Base-by-base conservation (phyloP, 2,113 vertebrate genomes). In the Chaenogobius annularis region DNA sequence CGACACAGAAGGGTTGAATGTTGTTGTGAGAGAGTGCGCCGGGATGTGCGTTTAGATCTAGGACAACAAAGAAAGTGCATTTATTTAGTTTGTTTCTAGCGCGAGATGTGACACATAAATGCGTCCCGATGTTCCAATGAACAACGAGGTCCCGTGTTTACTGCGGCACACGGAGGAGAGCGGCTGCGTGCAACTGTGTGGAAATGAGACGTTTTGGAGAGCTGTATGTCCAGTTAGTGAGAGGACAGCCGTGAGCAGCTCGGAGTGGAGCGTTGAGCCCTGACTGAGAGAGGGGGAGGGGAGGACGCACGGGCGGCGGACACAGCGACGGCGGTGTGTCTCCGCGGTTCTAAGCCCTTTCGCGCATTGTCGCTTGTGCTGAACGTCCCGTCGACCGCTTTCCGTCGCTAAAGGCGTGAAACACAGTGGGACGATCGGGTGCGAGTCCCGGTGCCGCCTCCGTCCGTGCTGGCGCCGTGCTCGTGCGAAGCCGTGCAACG, bases 211-310 rank as follows among this genome's bases (percentile, higher is more conserved):
- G 8, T n/a, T 54, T 54, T 52, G 71, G 68, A 58, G 37, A 23
- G 67, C 17, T 70, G 74, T 77, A 76, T 69, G 77, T 40, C 86
- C 68, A 75, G 69, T 70, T 81, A 82, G 80, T 82, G 73, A 70
- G 67, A 78, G 54, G 75, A 77, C 84, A 15, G 73, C 79, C 72
- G 79, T 81, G 71, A 74, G 77, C 67, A 43, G 69, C 82, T 86
- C 78, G 48, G 73, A 47, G 80, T 77, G 26, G 72, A 77, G 80
- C 75, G 55, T 4, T 56, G 55, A 56, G 55, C 55, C 20, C 22
- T 50, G 47, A 3, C 17, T 20, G 50, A 54, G 84, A 80, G 87
- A 88, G 90, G 88, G 88, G 90, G 86, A 87, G 87, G 88, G 90
- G 88, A 88, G 37, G 37, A 77, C 20, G 66, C n/a, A 46, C 44